Percentiles rank a stretch among this genome's conserved stretches.
These are phyloP conservation scores for Siniperca undulata DNA, from an alignment of 2,797 vertebrate genomes.

Conservation along the genomic window DNA sequence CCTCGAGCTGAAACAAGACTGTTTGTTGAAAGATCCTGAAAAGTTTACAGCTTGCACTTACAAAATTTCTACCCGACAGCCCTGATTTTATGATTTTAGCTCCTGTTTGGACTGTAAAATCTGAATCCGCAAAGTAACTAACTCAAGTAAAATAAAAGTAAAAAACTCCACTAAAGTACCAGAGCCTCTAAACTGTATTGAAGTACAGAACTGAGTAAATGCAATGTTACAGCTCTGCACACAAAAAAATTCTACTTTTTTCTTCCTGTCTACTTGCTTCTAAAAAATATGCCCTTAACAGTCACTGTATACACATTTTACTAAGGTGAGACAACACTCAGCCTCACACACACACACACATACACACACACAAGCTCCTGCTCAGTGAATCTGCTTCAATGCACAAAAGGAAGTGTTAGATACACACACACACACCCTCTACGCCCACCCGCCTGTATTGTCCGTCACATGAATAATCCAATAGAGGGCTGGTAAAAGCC, in stretches of 20 bases:
- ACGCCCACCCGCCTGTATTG: constrained; percentile 19
- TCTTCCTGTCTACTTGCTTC: not conserved
- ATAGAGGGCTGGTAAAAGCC: constrained; percentile 58
- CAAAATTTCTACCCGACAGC: not conserved
- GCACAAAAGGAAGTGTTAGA: constrained; percentile 20
- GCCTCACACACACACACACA: not conserved
- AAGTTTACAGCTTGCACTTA: not conserved
- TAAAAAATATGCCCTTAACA: not conserved
- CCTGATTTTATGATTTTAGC: not conserved
- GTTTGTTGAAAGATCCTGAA: not conserved
- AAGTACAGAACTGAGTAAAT: not conserved
- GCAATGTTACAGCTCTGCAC: not conserved
- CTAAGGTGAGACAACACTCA: constrained; percentile 5
- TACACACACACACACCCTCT: constrained; percentile 17
- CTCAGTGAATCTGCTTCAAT: constrained; percentile 19
- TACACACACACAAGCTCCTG: not conserved
- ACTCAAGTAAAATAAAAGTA: not conserved
- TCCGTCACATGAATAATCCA: constrained; percentile 73
- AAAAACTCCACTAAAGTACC: not conserved
- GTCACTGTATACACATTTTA: not conserved
- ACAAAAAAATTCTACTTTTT: not conserved
- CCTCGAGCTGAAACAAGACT: not conserved
- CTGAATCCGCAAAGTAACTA: not conserved
- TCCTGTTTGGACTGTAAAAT: not conserved
- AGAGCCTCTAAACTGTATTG: not conserved